Percentiles rank a stretch among this genome's conserved stretches.
Conservation (phyloP, 2,888 invertebrate genomes). For the Dolomedes plantarius region DNA sequence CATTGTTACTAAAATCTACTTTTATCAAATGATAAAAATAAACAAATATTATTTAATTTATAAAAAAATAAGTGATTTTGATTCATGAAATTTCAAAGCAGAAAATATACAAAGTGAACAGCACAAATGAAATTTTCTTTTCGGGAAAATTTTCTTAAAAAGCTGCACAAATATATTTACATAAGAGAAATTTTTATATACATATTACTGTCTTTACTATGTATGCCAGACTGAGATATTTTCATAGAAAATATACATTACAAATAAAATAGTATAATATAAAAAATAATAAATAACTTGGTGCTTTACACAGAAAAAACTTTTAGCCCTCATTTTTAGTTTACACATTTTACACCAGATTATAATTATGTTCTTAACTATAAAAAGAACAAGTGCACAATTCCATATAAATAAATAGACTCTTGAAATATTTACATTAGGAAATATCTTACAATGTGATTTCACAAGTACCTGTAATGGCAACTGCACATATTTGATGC, state of each 20-base stretch:
- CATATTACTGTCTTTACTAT: neutral
- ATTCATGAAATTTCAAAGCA: neutral
- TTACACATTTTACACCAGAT: neutral
- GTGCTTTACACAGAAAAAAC: neutral
- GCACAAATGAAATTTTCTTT: neutral
- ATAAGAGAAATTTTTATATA: neutral
- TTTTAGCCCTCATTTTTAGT: neutral
- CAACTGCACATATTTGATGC: neutral
- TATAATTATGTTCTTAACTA: neutral
- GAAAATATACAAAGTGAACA: neutral
- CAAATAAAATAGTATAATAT: neutral
- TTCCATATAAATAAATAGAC: neutral
- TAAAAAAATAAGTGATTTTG: neutral
- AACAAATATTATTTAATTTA: neutral
- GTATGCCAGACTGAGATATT: neutral
- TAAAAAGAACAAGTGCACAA: neutral
- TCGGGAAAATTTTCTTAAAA: neutral
- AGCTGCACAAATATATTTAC: conserved; percentile 15
- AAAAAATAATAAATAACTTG: neutral
- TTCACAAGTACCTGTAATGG: neutral
- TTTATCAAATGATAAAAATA: neutral
- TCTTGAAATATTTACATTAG: neutral
- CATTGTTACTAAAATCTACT: neutral
- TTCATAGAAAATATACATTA: conserved; percentile 1
- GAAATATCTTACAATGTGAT: neutral